These are phyloP conservation scores for Callinectes sapidus DNA, from an alignment of 2,888 invertebrate genomes.

Conservation along the genomic window DNA sequence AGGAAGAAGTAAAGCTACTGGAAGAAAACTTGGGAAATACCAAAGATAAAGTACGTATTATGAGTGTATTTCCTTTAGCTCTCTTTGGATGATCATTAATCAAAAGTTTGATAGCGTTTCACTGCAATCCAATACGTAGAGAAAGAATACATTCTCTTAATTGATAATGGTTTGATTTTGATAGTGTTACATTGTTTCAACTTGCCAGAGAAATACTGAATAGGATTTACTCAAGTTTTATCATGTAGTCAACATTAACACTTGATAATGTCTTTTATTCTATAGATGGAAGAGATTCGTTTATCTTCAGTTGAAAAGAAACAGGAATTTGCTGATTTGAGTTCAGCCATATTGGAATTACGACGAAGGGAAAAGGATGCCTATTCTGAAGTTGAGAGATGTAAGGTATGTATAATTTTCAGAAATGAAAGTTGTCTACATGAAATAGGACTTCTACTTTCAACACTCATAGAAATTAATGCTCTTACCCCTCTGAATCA, in stretches of 20 bases:
- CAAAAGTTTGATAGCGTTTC: too few relatives aligned
- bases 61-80: not conserved
- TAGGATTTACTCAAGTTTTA: not conserved
- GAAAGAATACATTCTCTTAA: not conserved
- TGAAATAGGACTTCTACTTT: too few relatives aligned
- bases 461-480: too few relatives aligned
- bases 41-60: not conserved
- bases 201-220: not conserved
- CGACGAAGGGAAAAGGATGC: not conserved
- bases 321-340: not conserved
- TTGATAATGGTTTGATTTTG: not conserved
- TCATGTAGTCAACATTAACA: not conserved
- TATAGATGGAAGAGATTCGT: not conserved
- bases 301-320: not conserved
- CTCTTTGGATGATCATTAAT: too few relatives aligned
- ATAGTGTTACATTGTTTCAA: not conserved
- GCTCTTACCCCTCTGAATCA: too few relatives aligned
- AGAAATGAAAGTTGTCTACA: too few relatives aligned
- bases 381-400: not conserved
- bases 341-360: not conserved
- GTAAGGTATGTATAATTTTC: slow-evolving; percentile 14
- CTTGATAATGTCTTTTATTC: not conserved
- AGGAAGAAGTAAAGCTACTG: slow-evolving; percentile 30
- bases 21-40: not conserved
- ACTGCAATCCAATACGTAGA: too few relatives aligned